phyloP scores from a whole-genome alignment of 2,113 vertebrate genomes.

The Chionomys nivalis region DNA sequence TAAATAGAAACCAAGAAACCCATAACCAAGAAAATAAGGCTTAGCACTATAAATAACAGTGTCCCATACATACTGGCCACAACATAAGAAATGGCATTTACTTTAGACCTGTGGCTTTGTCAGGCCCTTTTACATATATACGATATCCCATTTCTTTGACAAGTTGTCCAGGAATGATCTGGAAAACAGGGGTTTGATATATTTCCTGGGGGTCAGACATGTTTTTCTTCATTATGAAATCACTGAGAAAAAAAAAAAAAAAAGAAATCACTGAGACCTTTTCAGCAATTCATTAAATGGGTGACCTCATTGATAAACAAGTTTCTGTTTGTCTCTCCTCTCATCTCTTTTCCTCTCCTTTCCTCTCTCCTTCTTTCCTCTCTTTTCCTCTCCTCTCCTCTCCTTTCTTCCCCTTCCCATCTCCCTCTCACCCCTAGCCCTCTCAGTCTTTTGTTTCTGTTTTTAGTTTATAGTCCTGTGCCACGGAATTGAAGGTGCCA shows the following conservation, averaged over 20 bases:
- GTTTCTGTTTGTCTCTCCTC: too few relatives aligned
- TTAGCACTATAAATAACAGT: neutral
- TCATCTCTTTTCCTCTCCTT: neutral
- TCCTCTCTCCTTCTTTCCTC: too few relatives aligned
- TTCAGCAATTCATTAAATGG: neutral
- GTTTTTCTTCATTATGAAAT: neutral
- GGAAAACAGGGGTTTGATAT: neutral
- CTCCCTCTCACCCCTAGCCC: neutral
- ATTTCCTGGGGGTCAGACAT: neutral
- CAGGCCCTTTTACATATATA: neutral
- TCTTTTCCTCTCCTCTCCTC: neutral
- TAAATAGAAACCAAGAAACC: conserved; percentile 14
- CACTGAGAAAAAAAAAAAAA: too few relatives aligned
- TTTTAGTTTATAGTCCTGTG: neutral
- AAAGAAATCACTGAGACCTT: neutral
- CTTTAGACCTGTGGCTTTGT: neutral
- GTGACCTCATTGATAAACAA: accelerated
- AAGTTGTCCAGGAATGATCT: neutral
- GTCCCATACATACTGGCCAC: too few relatives aligned
- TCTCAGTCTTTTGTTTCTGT: neutral
- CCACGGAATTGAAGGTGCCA: neutral
- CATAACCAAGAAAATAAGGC: neutral
- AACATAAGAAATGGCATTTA: neutral
- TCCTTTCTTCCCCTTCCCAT: neutral
- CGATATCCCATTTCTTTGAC: neutral